phyloP scores from a whole-genome alignment of 2,888 invertebrate species.

The Drosophila stalkeri region DNA sequence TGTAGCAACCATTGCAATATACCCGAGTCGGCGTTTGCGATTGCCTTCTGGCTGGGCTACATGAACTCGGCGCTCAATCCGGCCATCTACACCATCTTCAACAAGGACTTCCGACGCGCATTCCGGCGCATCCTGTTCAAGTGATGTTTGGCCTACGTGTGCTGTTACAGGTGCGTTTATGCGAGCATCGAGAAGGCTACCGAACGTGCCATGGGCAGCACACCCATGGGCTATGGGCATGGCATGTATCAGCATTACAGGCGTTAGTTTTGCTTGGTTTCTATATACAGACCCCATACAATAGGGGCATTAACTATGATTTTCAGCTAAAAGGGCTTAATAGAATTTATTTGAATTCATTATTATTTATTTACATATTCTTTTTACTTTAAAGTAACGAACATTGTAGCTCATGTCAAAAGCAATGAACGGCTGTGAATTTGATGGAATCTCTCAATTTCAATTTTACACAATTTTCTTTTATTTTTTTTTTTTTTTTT shows the following conservation, averaged over 20 bases:
- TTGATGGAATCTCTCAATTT: slow-evolving; percentile 77
- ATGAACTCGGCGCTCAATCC: slow-evolving; percentile 98
- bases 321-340: background rate
- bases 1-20: slow-evolving; percentile 90
- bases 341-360: background rate
- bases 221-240: slow-evolving; percentile 84
- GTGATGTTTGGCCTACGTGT: slow-evolving; percentile 95
- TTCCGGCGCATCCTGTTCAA: slow-evolving; percentile 98
- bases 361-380: slow-evolving; percentile 2
- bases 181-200: slow-evolving; percentile 86
- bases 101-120: slow-evolving; percentile 98
- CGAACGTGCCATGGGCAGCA: slow-evolving; percentile 86
- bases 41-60: slow-evolving; percentile 98
- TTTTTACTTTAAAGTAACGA: slow-evolving; percentile 61
- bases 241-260: slow-evolving; percentile 84
- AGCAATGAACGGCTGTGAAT: slow-evolving; percentile 84
- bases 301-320: background rate
- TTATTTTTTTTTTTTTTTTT: slow-evolving; percentile 46
- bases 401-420: slow-evolving; percentile 84
- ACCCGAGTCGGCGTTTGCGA: slow-evolving; percentile 93
- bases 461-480: slow-evolving; percentile 55
- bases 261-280: slow-evolving; percentile 83
- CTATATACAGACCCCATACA: slow-evolving; percentile 7
- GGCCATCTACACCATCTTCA: slow-evolving; percentile 98
- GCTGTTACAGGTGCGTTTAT: slow-evolving; percentile 91